Base-by-base conservation (phyloP, 2,113 vertebrate species). In the Ranitomeya imitator region DNA sequence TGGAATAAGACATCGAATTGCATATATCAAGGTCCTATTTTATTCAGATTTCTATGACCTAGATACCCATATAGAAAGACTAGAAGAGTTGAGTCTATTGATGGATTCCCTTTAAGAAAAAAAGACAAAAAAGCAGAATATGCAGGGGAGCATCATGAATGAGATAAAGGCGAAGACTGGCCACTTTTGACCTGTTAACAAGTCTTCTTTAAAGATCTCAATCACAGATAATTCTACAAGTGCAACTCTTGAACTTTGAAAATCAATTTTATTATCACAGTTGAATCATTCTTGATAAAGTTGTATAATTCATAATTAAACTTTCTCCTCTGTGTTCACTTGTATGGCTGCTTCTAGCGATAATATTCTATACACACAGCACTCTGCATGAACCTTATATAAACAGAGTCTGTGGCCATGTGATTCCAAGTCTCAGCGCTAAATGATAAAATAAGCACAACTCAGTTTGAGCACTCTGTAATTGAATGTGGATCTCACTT, bases 381-480 rank as follows among this genome's bases (percentile, higher is more conserved):
- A 67, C 45, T 23, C 61, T 54, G 61, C 45, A 65, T 83, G 81
- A 83, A 13, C 6, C 51, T 19, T 52, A 83, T 52, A n/a, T 54
- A 83, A 83, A 54, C 81, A 83, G 23, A 26, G 45, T 23, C 52
- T 54, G 63, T 23, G 45, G 61, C 81, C 23, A 63, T 83, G 63
- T 54, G 77, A 79, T 83, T 83, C 26, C 60, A 63, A 21, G 31
- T 7, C 19, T 21, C 19, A 4, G 31, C 60, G 45, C 80, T 83
- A 83, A 83, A 65, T 51, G 15, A n/a, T 51, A 63, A 83, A 63
- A 82, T 82, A 63, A 61, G 63, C 59, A 81, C n/a, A 83, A 61
- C 60, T 65, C 26, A 65, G 60, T 26, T 45, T 45, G 60, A 83
- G 37, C 60, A 51, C 80, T n/a, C 51, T 83, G 80, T 83, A 45